These are phyloP conservation scores for Argyra leucocephala DNA, from an alignment of 2,888 invertebrate species.

Conservation along the genomic window DNA sequence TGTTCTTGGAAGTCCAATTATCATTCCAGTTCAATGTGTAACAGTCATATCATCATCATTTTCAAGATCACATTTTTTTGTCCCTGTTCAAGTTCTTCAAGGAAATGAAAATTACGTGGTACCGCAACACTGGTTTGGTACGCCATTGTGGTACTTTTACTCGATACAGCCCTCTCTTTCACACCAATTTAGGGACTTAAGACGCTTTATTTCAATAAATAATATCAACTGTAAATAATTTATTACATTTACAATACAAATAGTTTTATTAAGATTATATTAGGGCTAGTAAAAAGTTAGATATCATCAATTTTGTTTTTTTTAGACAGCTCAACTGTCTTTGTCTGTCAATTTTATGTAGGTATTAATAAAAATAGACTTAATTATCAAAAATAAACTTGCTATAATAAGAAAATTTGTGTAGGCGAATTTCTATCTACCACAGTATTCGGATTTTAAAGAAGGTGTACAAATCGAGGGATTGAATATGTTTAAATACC, in stretches of 20 bases:
- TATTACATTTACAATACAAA: background rate
- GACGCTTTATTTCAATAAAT: background rate
- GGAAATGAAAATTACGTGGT: slow-evolving; percentile 94
- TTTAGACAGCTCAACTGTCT: background rate
- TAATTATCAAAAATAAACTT: too few species aligned
- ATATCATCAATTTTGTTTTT: background rate
- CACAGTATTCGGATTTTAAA: too few species aligned
- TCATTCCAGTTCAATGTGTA: slow-evolving; percentile 98
- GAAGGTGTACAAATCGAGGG: too few species aligned
- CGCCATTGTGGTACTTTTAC: slow-evolving; percentile 55
- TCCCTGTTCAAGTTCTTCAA: slow-evolving; percentile 98
- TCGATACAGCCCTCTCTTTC: background rate
- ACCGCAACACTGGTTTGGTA: slow-evolving; percentile 90
- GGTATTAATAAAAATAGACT: too few species aligned
- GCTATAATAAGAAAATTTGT: too few species aligned
- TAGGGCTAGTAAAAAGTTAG: background rate
- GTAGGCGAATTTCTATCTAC: too few species aligned
- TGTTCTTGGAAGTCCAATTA: slow-evolving; percentile 96
- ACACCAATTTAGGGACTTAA: background rate
- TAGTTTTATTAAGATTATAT: background rate
- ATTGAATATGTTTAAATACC: too few species aligned
- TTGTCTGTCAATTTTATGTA: too few species aligned
- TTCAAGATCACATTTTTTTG: slow-evolving; percentile 98
- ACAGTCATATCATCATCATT: slow-evolving; percentile 98
- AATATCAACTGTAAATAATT: background rate